Conservation (phyloP, 1,140 invertebrate species). For the Heliothis subflexa region DNA sequence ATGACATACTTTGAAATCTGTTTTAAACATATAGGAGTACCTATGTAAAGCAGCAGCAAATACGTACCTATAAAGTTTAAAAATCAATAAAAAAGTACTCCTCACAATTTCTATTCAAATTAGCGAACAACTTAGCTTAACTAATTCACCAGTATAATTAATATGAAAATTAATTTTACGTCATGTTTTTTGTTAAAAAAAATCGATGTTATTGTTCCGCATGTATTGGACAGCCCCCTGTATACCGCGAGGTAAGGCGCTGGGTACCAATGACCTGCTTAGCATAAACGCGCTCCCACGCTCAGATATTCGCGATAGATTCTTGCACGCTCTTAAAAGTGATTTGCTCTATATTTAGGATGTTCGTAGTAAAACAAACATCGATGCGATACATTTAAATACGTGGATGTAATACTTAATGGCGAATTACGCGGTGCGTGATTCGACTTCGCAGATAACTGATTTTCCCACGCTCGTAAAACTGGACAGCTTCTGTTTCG, state of each 20-base stretch:
- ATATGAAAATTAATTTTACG: neutral
- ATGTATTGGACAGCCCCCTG: constrained; percentile 60
- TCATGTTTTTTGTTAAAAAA: neutral
- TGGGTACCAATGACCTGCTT: constrained; percentile 85
- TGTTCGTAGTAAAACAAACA: constrained; percentile 81
- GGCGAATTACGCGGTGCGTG: constrained; percentile 56
- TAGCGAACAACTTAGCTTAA: neutral
- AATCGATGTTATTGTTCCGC: constrained; percentile 45
- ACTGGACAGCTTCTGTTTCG: constrained; percentile 42
- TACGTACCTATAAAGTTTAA: too few relatives aligned
- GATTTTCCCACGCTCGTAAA: constrained; percentile 74
- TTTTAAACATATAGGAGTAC: too few relatives aligned
- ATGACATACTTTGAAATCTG: too few relatives aligned
- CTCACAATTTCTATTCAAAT: too few relatives aligned
- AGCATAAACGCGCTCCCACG: constrained; percentile 83
- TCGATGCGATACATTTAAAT: constrained; percentile 87
- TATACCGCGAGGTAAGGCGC: constrained; percentile 75
- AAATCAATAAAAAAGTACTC: too few relatives aligned
- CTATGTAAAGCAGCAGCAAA: too few relatives aligned
- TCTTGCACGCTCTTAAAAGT: constrained; percentile 82
- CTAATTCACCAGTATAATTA: neutral
- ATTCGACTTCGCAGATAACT: constrained; percentile 58
- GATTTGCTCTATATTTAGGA: constrained; percentile 86
- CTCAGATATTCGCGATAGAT: constrained; percentile 81
- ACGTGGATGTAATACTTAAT: constrained; percentile 86